Conservation (phyloP, 2,888 invertebrate genomes). For the Pseudanteris insignis region DNA sequence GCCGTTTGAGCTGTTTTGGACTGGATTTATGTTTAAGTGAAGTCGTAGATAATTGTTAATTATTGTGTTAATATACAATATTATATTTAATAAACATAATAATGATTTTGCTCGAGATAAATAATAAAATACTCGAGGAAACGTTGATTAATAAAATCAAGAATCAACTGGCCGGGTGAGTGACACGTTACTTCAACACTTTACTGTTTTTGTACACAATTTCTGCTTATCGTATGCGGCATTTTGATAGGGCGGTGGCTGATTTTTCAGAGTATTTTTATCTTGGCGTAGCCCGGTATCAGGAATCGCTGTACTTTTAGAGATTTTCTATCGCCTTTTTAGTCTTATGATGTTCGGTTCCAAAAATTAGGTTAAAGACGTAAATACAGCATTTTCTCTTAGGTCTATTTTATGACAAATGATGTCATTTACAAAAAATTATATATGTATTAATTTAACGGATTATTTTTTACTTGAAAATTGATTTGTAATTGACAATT, state of each 20-base stretch:
- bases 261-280: constrained; percentile 10
- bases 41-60: constrained; percentile 59
- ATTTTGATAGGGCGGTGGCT: constrained; percentile 39
- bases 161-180: constrained; percentile 96
- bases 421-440: constrained; percentile 33
- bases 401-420: constrained; percentile 32
- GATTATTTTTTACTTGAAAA: too few relatives aligned
- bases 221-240: constrained; percentile 27
- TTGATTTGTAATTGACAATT: too few relatives aligned
- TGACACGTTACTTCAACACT: constrained; percentile 55
- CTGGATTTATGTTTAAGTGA: constrained; percentile 57
- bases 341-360: neutral
- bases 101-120: constrained; percentile 98
- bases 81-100: constrained; percentile 56
- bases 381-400: constrained; percentile 20
- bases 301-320: neutral
- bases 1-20: constrained; percentile 40
- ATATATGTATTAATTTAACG: too few relatives aligned
- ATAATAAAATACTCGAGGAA: constrained; percentile 99
- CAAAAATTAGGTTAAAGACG: constrained; percentile 31
- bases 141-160: constrained; percentile 94
- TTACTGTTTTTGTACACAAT: constrained; percentile 61
- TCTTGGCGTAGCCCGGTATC: neutral
- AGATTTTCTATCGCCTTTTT: neutral
- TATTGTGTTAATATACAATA: constrained; percentile 54